These are phyloP conservation scores for Apistogramma diplotaenia DNA, from an alignment of 2,113 vertebrate genomes.

Conservation along the genomic window DNA sequence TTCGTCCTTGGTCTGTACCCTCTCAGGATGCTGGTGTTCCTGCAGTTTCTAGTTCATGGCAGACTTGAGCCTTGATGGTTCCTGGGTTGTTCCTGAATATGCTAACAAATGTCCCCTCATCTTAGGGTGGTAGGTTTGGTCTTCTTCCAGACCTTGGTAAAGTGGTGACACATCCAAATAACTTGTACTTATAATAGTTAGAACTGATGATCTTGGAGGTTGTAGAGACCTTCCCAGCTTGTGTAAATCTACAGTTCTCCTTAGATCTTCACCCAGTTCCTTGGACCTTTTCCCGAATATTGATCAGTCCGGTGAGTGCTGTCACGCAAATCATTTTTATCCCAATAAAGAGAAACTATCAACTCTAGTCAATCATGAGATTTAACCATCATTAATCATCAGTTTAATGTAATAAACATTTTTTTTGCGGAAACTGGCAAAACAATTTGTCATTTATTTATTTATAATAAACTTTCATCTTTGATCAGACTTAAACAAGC, in stretches of 20 bases:
- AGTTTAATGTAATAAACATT: not conserved
- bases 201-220: too few species aligned
- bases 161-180: not conserved
- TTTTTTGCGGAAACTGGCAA: too few species aligned
- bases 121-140: fast-evolving
- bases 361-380: not conserved
- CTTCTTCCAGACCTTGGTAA: not conserved
- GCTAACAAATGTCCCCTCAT: not conserved
- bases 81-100: not conserved
- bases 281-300: not conserved
- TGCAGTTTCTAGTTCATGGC: not conserved
- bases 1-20: not conserved
- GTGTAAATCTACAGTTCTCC: not conserved
- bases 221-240: not conserved
- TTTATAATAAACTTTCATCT: not conserved
- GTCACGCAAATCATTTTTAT: not conserved
- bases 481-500: not conserved
- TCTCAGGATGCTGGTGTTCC: not conserved
- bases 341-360: not conserved
- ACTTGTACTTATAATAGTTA: not conserved
- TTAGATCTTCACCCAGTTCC: fast-evolving
- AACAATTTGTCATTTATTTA: too few species aligned
- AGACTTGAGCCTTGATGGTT: not conserved
- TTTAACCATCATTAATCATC: not conserved
- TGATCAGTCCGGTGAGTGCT: not conserved